These are phyloP conservation scores for Pseudeuparius sepicola DNA, from an alignment of 2,888 invertebrate genomes.

Conservation along the genomic window DNA sequence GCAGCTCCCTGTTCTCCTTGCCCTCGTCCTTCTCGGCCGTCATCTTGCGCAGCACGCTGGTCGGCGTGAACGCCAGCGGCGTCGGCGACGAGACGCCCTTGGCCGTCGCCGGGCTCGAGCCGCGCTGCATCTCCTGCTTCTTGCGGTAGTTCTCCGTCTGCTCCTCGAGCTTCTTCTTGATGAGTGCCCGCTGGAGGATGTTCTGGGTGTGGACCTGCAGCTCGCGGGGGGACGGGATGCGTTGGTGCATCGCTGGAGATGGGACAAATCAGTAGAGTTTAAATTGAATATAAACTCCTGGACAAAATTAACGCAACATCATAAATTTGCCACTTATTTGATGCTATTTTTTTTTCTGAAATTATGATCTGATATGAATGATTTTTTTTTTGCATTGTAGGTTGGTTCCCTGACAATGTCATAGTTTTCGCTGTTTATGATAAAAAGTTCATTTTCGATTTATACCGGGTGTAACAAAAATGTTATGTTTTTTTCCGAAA, in stretches of 20 bases:
- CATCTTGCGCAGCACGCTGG: conserved; percentile 89
- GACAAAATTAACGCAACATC: no score
- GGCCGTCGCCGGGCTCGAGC: conserved; percentile 24
- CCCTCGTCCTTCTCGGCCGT: conserved; percentile 78
- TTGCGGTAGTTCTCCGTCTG: conserved; percentile 77
- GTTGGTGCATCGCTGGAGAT: conserved; percentile 51
- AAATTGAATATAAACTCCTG: no score
- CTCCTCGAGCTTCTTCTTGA: conserved; percentile 83
- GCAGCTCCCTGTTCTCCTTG: conserved; percentile 29
- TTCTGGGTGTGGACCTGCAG: conserved; percentile 76
- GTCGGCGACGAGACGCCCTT: conserved; percentile 51
- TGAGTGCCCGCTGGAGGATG: conserved; percentile 76
- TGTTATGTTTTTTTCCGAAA: no score
- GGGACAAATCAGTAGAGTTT: no score
- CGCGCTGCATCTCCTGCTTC: conserved; percentile 53
- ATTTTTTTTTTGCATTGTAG: no score
- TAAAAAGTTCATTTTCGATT: no score
- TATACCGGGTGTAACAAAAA: no score
- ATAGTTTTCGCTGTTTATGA: no score
- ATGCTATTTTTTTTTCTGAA: no score
- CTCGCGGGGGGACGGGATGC: conserved; percentile 76
- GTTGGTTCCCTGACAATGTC: no score
- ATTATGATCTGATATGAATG: no score
- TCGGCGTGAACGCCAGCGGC: conserved; percentile 84
- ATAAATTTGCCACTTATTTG: no score